phyloP scores from a whole-genome alignment of 2,113 vertebrate genomes.

The Macroglossus sobrinus region DNA sequence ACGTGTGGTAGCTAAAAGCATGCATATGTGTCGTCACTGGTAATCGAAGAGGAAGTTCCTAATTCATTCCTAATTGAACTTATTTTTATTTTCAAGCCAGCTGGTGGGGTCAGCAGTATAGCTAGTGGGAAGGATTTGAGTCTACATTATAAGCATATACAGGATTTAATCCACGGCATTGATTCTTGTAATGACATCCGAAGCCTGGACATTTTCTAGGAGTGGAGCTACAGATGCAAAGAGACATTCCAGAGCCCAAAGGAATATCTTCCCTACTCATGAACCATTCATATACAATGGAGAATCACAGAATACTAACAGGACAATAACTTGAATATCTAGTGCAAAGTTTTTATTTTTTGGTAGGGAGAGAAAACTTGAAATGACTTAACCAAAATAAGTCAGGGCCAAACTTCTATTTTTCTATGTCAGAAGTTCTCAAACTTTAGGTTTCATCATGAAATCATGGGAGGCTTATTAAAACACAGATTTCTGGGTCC shows the following conservation, averaged over 20 bases:
- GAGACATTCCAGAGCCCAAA: neutral
- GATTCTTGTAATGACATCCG: neutral
- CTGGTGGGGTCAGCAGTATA: neutral
- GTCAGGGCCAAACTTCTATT: neutral
- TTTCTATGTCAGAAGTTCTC: neutral
- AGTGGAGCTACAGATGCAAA: neutral
- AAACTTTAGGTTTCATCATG: neutral
- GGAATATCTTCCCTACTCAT: neutral
- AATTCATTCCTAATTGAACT: neutral
- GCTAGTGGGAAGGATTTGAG: neutral
- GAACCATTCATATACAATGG: neutral
- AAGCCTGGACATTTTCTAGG: neutral
- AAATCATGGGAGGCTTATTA: neutral
- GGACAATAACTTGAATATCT: neutral
- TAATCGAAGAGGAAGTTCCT: neutral
- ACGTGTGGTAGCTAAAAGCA: neutral
- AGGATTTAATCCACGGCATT: neutral
- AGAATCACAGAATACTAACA: neutral
- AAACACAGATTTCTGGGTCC: neutral
- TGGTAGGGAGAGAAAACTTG: neutral
- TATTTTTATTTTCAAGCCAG: neutral
- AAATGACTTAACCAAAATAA: neutral
- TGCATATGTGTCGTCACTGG: accelerated
- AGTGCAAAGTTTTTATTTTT: neutral
- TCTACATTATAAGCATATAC: neutral